A percentile compares a stretch with the other conserved stretches of the same genome.
phyloP scores from a whole-genome alignment of 2,797 vertebrate species.

The Alcedo quadribrachys region DNA sequence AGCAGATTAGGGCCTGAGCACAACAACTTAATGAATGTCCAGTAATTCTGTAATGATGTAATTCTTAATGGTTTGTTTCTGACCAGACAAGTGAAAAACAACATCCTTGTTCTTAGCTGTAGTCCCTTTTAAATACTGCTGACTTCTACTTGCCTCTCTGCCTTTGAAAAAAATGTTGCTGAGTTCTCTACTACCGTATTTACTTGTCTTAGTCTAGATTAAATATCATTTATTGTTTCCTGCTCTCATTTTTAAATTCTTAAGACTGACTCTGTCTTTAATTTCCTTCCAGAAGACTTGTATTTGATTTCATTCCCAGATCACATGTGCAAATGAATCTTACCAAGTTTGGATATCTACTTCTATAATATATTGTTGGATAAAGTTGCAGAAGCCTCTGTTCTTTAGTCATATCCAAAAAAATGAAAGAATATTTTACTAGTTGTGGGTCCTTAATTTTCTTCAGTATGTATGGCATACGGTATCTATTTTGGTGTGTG shows the following conservation, averaged over 20 bases:
- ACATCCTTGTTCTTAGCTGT: neutral
- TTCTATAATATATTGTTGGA: neutral
- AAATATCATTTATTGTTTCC: slow-evolving; percentile 19
- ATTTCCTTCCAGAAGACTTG: slow-evolving; percentile 9
- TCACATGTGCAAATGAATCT: neutral
- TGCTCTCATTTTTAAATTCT: neutral
- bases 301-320: slow-evolving; percentile 26
- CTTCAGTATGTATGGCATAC: neutral
- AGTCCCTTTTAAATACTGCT: neutral
- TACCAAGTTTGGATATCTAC: neutral
- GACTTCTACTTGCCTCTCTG: neutral
- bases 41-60: neutral
- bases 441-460: neutral
- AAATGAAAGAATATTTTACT: neutral
- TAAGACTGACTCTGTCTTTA: neutral
- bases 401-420: neutral
- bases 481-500: neutral
- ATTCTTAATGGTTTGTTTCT: neutral
- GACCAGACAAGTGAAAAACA: neutral
- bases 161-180: neutral
- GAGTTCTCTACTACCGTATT: neutral
- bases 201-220: neutral
- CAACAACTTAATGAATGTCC: neutral
- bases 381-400: neutral
- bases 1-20: neutral